phyloP scores from a whole-genome alignment of 2,888 invertebrate species.

The Caenorhabditis sp. region DNA sequence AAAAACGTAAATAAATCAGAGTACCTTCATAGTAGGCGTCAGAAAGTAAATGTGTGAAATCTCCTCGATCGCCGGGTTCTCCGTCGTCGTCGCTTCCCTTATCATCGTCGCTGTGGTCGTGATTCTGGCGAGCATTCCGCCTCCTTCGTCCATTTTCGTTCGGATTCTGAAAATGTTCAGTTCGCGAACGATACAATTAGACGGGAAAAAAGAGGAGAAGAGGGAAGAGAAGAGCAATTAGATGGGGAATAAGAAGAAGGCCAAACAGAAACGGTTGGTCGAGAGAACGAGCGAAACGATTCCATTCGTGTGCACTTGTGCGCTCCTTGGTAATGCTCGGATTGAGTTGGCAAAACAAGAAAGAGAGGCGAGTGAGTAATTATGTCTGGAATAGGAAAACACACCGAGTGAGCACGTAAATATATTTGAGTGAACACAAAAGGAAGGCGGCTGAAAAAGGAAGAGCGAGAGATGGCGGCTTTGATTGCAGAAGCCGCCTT shows the following conservation, averaged over 20 bases:
- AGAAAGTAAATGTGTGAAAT: constrained; percentile 36
- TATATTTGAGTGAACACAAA: too few species aligned
- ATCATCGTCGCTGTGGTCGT: constrained; percentile 36
- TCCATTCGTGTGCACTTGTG: too few species aligned
- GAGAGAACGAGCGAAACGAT: constrained; percentile 10
- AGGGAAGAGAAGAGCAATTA: not conserved
- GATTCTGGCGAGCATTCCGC: constrained; percentile 28
- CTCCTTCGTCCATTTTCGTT: constrained; percentile 47
- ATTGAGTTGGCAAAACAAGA: too few species aligned
- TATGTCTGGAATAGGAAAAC: constrained; percentile 10
- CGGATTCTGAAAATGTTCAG: constrained; percentile 10
- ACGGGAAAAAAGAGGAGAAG: not conserved
- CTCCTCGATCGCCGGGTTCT: constrained; percentile 28
- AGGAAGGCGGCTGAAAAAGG: too few species aligned
- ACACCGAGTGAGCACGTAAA: too few species aligned
- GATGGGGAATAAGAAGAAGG: not conserved
- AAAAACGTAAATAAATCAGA: too few species aligned
- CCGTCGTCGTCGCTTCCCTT: constrained; percentile 6
- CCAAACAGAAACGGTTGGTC: too few species aligned
- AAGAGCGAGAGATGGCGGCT: too few species aligned
- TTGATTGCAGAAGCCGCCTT: too few species aligned
- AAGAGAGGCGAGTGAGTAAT: constrained; percentile 14
- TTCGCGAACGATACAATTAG: not conserved
- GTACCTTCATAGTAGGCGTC: constrained; percentile 55
- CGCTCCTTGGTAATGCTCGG: too few species aligned